Conservation (phyloP, 1,140 invertebrate genomes). For the Heliconius hewitsoni region DNA sequence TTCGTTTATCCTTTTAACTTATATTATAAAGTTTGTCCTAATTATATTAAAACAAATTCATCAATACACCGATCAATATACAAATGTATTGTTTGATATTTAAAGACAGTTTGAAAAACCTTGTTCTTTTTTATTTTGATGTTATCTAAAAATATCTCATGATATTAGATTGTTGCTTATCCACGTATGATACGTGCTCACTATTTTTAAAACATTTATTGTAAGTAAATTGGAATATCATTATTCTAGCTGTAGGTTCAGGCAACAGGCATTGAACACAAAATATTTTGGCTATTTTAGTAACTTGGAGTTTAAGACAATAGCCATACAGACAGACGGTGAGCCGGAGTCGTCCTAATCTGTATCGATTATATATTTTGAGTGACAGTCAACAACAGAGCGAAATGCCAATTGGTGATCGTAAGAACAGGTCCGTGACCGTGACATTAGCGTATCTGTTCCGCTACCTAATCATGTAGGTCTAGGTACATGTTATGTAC, state of each 20-base stretch:
- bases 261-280: too few species aligned
- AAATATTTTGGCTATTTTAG: too few species aligned
- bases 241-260: too few species aligned
- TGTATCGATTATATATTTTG: constrained; percentile 17
- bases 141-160: neutral
- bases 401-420: constrained; percentile 63
- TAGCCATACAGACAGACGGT: neutral
- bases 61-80: neutral
- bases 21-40: too few species aligned
- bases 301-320: too few species aligned
- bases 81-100: neutral
- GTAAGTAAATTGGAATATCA: too few species aligned
- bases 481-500: neutral
- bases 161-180: constrained; percentile 4
- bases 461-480: constrained; percentile 48
- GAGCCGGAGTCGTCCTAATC: neutral
- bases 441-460: constrained; percentile 64
- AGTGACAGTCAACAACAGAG: constrained; percentile 50
- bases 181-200: neutral
- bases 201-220: neutral
- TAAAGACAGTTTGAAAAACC: neutral
- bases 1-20: too few species aligned
- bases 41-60: neutral
- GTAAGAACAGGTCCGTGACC: constrained; percentile 60
- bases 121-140: neutral